Base-by-base conservation (phyloP, 2,888 invertebrate genomes). In the Apodemia hepburni region DNA sequence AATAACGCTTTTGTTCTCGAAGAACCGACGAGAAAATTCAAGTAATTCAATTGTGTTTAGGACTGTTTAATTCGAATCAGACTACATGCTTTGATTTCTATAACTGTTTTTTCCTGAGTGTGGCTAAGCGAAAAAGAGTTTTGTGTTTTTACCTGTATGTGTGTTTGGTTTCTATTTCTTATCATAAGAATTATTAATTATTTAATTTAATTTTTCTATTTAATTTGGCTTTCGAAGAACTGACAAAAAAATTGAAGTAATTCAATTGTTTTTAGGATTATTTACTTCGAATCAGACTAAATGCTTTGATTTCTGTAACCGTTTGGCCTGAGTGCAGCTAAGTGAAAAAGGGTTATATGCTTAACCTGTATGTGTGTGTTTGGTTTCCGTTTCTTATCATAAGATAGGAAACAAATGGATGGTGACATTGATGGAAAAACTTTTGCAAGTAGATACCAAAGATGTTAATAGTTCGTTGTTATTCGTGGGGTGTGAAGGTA, bases 1-100 rank as follows among this genome's bases (percentile, higher is more conserved):
- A 91, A 90, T 91, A 91, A 90, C 82, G 89, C 90, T 87, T 90
- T 91, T 91, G 91, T 91, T 91, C 90, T 87, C 86, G 77, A 75
- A 78, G 75, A 75, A 75, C 77, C 78, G 81, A 85, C 82, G 84
- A 86, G 91, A 85, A 89, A 90, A 89, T 86, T 85, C 88, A 83
- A 84, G 90, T 91, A 91, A 91, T 90, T 91, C 91, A 91, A 91
- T 91, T 91, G 91, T 54, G 54, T 90, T 86, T 87, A 85, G 82
- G 81, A 82, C 82, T 85, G 78, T 88, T 89, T 87, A 88, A 89
- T 87, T 88, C 78, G 82, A 82, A 71, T 73, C 79, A 80, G 77
- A 79, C 81, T 81, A 75, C 79, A 75, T 72, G 75, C 75, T 73
- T 83, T 81, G 81, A 85, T 88, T 69, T 69, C 68, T 69, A 66